Base-by-base conservation (phyloP, 2,888 invertebrate genomes). In the Venusia cambrica region DNA sequence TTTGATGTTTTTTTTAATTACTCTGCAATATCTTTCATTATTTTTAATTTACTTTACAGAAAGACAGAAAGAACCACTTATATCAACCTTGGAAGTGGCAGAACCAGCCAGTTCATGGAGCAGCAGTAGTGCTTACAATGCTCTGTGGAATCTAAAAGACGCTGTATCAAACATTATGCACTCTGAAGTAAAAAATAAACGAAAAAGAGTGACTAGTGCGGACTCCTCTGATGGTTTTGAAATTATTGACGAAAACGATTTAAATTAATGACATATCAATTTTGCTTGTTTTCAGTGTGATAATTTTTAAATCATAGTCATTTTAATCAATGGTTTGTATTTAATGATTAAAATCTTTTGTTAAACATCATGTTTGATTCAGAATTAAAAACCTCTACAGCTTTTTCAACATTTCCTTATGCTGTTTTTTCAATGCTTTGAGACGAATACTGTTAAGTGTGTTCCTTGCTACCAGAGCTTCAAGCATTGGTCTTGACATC, bases 401-500 rank as follows among this genome's bases (percentile, higher is more conserved):
- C 48, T 73, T 75, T 3, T 71, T 63, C 81, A 87, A 81, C 51
- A 87, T 62, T 49, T 79, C 72, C 54, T 79, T 81, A 51, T 87
- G 88, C 38, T 83, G 81, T 54, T 66, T 80, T 53, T 85, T 84
- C 42, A 88, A 60, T 37, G 85, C 80, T 56, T 72, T 73, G 33
- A 88, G 55, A 18, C 88, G 67, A 22, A 87, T 54, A 53, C 57
- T 67, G 47, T 81, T 79, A 3, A 85, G 57, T 36, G 64, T 62
- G 61, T 87, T 88, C 49, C 85, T 69, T 15, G 85, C 79, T 20
- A 83, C 80, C 39, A 88, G 71, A 16, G 76, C 78, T 55, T 88
- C 87, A 41, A 88, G 52, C 87, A 87, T 85, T 7, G 88, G 88
- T 38, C 85, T 69, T 7, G 87, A 87, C 73, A 85, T 79, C 87